Evolutionary conservation across 1,140 invertebrate genomes (phyloP).

Genomic region (Pristionchus pacificus): DNA sequence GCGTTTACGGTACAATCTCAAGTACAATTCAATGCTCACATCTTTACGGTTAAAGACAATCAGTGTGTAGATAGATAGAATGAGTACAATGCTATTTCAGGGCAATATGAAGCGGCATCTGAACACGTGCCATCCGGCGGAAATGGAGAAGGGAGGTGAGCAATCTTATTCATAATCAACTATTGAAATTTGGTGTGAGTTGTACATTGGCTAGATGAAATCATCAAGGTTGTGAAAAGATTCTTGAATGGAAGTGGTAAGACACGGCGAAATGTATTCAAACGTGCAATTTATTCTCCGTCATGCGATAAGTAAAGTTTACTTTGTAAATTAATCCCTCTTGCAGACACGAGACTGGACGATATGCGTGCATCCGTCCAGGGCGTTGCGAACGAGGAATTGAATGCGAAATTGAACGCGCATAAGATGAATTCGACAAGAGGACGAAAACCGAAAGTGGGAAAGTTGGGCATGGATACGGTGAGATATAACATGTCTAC

Average conservation of each 20-base stretch:
- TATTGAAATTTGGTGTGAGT: no score
- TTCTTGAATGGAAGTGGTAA: no score
- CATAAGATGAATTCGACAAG: neutral
- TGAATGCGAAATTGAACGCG: neutral
- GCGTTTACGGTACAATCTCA: neutral
- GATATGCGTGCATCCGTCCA: neutral
- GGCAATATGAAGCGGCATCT: neutral
- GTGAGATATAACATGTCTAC: neutral
- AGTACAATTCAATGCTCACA: no score
- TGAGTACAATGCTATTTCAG: neutral
- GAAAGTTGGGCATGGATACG: neutral
- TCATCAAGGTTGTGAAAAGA: no score
- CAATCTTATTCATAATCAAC: neutral
- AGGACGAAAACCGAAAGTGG: neutral
- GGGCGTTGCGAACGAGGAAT: neutral
- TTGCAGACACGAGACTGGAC: neutral
- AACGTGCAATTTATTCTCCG: no score
- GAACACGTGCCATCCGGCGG: neutral
- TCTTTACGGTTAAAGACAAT: no score
- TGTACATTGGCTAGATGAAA: no score
- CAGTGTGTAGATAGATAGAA: no score
- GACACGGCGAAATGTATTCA: no score
- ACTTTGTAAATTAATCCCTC: no score
- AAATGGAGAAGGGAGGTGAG: neutral
- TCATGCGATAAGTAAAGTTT: no score